Percentiles rank a stretch among this genome's conserved stretches.
phyloP scores from a whole-genome alignment of 1,140 invertebrate species.

The Periplaneta americana region DNA sequence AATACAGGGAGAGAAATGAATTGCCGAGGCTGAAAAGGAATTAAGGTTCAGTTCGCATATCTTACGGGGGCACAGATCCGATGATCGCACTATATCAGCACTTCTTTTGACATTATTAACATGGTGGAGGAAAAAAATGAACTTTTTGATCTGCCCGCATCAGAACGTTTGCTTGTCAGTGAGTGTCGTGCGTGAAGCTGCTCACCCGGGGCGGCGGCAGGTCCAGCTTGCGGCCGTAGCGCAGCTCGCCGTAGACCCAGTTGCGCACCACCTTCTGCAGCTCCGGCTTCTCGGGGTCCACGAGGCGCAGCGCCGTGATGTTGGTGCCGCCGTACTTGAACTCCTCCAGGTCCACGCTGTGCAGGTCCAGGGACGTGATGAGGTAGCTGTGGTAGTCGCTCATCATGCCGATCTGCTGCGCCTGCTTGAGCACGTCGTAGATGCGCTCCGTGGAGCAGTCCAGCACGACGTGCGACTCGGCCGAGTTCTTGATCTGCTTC shows the following conservation, averaged over 20 bases:
- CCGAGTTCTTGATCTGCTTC: slow-evolving; percentile 86
- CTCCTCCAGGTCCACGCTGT: slow-evolving; percentile 85
- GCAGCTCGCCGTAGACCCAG: slow-evolving; percentile 63
- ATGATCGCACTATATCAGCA: no score
- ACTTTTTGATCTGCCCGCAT: no score
- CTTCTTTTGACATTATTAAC: no score
- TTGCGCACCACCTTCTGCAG: slow-evolving; percentile 72
- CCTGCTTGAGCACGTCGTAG: slow-evolving; percentile 80
- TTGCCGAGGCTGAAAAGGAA: no score
- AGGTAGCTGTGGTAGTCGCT: slow-evolving; percentile 89
- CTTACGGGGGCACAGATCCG: no score
- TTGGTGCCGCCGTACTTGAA: slow-evolving; percentile 92
- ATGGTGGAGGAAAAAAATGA: no score
- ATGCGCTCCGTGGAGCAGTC: slow-evolving; percentile 85
- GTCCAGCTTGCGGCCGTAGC: slow-evolving; percentile 31
- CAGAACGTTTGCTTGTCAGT: no score
- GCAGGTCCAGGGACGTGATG: slow-evolving; percentile 83
- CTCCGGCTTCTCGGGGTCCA: slow-evolving; percentile 69
- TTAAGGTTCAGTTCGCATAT: no score
- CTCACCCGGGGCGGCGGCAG: not conserved
- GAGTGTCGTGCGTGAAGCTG: not conserved
- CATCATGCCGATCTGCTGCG: slow-evolving; percentile 94
- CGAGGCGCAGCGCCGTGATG: slow-evolving; percentile 82
- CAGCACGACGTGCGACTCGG: slow-evolving; percentile 85
- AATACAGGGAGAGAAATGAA: no score